Conservation (phyloP, 2,797 vertebrate species). For the Otolemur crassicaudatus region DNA sequence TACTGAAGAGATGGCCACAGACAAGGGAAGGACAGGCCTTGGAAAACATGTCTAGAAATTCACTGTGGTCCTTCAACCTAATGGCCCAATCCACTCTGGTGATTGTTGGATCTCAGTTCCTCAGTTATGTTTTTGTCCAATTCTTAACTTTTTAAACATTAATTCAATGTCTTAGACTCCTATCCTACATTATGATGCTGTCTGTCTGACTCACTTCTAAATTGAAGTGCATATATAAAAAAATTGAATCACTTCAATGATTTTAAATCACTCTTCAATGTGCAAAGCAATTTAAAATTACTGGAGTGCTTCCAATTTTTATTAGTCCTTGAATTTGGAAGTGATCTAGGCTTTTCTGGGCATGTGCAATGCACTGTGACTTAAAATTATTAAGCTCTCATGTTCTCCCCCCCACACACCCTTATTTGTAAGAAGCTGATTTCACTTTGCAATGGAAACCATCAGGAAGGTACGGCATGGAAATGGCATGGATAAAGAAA, state of each 20-base stretch:
- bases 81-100: conserved; percentile 33
- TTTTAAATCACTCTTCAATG: conserved; percentile 90
- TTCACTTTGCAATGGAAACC: conserved; percentile 76
- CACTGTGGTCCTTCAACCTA: conserved; percentile 4
- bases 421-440: conserved; percentile 68
- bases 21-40: neutral
- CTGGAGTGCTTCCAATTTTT: conserved; percentile 91
- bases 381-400: conserved; percentile 83
- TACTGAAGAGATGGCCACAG: neutral
- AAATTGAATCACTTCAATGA: conserved; percentile 88
- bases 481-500: conserved; percentile 56
- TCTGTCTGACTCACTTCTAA: conserved; percentile 88
- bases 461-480: conserved; percentile 1
- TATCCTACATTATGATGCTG: conserved; percentile 81
- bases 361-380: conserved; percentile 86
- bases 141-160: conserved; percentile 85
- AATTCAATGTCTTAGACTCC: conserved; percentile 82
- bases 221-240: conserved; percentile 88
- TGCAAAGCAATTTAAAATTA: conserved; percentile 91
- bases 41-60: conserved; percentile 54
- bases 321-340: conserved; percentile 91
- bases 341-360: conserved; percentile 86
- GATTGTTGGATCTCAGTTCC: conserved; percentile 46
- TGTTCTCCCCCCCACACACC: neutral
- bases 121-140: conserved; percentile 69